These are phyloP conservation scores for Gadopsis bispinosus DNA, from an alignment of 2,797 vertebrate genomes.

Conservation along the genomic window DNA sequence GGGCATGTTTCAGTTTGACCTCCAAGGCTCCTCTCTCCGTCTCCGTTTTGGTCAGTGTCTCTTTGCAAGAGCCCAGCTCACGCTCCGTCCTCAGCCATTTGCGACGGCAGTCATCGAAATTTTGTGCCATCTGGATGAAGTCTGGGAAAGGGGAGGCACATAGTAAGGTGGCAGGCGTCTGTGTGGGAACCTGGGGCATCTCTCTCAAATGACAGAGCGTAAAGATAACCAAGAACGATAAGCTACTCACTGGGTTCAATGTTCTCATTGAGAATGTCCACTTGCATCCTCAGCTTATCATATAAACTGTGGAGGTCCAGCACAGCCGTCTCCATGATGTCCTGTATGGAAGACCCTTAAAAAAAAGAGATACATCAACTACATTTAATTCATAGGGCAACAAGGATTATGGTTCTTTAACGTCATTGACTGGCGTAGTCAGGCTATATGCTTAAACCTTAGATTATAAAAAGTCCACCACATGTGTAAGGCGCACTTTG, in stretches of 20 bases:
- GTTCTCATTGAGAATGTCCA: slow-evolving; percentile 90
- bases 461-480: too few species aligned
- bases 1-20: slow-evolving; percentile 97
- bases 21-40: slow-evolving; percentile 92
- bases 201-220: neutral
- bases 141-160: slow-evolving; percentile 79
- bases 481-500: too few species aligned
- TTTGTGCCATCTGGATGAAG: slow-evolving; percentile 93
- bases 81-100: slow-evolving; percentile 88
- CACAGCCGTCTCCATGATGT: slow-evolving; percentile 87
- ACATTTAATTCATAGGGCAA: neutral
- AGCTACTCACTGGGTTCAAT: slow-evolving; percentile 91
- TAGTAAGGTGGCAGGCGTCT: neutral
- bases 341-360: neutral
- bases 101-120: slow-evolving; percentile 92
- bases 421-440: too few species aligned
- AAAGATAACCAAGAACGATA: neutral
- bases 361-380: slow-evolving; percentile 15
- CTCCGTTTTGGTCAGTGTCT: slow-evolving; percentile 91
- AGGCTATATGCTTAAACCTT: too few species aligned
- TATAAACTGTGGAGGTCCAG: slow-evolving; percentile 87
- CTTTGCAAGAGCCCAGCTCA: slow-evolving; percentile 89
- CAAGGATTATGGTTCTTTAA: too few species aligned
- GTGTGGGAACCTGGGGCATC: fast-evolving
- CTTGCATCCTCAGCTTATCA: slow-evolving; percentile 88